Evolutionary conservation across 2,888 invertebrate genomes (phyloP), one percentile per base, ranked within the genome.

Genomic region (Drepana falcataria): DNA sequence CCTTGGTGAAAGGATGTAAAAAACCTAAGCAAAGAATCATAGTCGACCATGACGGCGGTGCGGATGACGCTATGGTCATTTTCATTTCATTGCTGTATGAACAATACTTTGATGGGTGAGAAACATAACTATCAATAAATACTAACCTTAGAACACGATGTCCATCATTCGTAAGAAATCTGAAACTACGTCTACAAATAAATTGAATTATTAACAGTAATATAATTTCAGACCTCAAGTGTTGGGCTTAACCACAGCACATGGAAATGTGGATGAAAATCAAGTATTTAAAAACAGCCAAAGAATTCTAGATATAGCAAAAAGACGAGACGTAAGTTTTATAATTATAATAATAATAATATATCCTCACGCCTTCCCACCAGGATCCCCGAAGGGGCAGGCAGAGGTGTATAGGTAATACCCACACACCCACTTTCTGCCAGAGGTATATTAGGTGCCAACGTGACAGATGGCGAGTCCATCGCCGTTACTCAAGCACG

Each of bases 181-280:
- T 21, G 21, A 21, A 21, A 21, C 21, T 21, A 1, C 21, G 21
- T 21, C 21, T 21, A 21, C 21, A 21, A 21, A 21, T 21, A 21
- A 21, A 54, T 37, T 41, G n/a, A 33, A 49, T 51, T 51, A 6
- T 47, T 44, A 37, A 37, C 48, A 51, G 41, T 52, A 48, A 52
- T 48, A 51, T 47, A 35, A 48, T 81, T 80, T 55, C 70, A 85
- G 86, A 0, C 79, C 82, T 2, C 69, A 93, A 60, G 83, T 96
- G 9, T 73, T 95, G 40, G 96, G 92, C 0, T 92, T 97, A 7
- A 95, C 95, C 0, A 94, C 95, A 59, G 93, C 93, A 1, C 86
- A 92, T 64, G 96, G 96, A 6, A 96, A 96, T 73, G 94, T 95
- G 0, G 77, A 81, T 6, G 81, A 95, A 9, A 87, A 92, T 21